Percentiles rank a stretch among this genome's conserved stretches.
phyloP scores from a whole-genome alignment of 2,888 invertebrate species.

The Aphidius colemani region DNA sequence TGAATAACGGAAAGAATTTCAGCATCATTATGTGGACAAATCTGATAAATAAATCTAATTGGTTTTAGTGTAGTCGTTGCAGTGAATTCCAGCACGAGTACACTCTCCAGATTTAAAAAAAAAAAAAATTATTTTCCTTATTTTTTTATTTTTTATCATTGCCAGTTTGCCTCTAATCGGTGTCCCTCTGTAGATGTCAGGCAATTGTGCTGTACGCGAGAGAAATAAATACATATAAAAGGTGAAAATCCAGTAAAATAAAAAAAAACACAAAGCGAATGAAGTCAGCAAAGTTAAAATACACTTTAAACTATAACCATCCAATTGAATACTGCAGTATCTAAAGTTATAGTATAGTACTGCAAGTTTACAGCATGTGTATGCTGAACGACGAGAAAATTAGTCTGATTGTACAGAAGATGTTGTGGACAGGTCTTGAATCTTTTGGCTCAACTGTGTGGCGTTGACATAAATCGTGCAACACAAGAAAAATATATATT shows the following conservation, averaged over 20 bases:
- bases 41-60: conserved; percentile 15
- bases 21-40: conserved; percentile 9
- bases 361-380: not conserved
- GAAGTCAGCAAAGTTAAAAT: conserved; percentile 15
- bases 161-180: not conserved
- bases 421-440: conserved; percentile 31
- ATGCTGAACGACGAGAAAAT: conserved; percentile 9
- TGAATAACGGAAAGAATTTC: not conserved
- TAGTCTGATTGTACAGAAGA: conserved; percentile 14
- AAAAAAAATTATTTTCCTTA: not conserved
- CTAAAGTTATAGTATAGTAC: conserved; percentile 8
- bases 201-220: not conserved
- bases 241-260: not conserved
- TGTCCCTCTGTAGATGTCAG: not conserved
- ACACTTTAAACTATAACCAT: not conserved
- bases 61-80: conserved; percentile 7
- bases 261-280: conserved; percentile 5
- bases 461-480: conserved; percentile 37
- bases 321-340: conserved; percentile 10
- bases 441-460: conserved; percentile 28
- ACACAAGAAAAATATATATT: conserved; percentile 13
- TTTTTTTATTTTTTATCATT: not conserved
- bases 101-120: conserved; percentile 1
- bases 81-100: not conserved
- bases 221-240: not conserved